Evolutionary conservation across 2,113 vertebrate species (phyloP), one percentile per base, ranked within the genome.

Genomic region (Ciconia boyciana): DNA sequence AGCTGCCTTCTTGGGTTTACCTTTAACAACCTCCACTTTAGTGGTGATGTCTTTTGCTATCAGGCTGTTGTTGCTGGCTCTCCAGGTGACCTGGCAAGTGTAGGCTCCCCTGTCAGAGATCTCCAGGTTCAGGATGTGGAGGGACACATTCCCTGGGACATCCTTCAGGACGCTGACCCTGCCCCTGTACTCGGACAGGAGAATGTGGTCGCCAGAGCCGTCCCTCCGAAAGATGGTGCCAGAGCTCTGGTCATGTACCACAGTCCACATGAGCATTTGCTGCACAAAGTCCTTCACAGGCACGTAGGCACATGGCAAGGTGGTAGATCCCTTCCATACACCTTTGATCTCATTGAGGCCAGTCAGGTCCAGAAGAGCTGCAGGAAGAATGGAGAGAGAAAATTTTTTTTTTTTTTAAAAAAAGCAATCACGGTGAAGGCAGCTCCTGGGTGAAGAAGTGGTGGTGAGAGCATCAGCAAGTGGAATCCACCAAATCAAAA

Each of bases 71-170:
- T 97, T 94, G 25, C 58, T 70, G 41, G 62, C 74, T 81, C 39
- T 89, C 98, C 97, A 98, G 55, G 85, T 96, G 62, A 98, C 97
- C 58, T 93, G 95, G 68, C 98, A 98, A 15, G 65, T 90, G 68
- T 98, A 98, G 48, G n/a, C 77, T 44, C 94, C 97, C 39, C 36
- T 55, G 72, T 98, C 98, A 36, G 97, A 91, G 61, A 98, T n/a
- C 44, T 97, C 97, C 51, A 98, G 77, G 17, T 34, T 44, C 66
- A 78, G 75, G 65, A 98, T 92, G 29, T 79, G 57, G 29, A 98
- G 98, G 17, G 98, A 98, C 26, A 98, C 92, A 4, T 98, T 83
- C 51, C 98, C 98, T 16, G 91, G 89, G 51, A 9, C 1, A 0
- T 90, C 16, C 10, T 77, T 88, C 1, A 7, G 91, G 29, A 97